These are phyloP conservation scores for Diachasmimorpha longicaudata DNA, from an alignment of 1,140 invertebrate species.

Conservation along the genomic window DNA sequence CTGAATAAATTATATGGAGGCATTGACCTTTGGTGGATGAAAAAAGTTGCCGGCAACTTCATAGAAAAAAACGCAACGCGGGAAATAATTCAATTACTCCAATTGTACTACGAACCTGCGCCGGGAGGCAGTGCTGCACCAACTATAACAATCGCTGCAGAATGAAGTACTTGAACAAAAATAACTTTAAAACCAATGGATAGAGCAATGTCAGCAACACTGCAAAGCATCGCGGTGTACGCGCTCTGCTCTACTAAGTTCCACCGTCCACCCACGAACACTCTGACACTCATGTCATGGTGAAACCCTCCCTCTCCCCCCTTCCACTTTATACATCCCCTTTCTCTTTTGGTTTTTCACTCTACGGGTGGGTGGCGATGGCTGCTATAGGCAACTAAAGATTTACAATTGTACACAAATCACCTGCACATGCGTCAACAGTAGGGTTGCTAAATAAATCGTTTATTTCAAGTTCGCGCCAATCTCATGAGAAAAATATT, in stretches of 20 bases:
- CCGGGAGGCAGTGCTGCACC: slow-evolving; percentile 49
- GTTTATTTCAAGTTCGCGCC: no score
- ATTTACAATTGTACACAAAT: background rate
- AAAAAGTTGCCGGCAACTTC: slow-evolving; percentile 1
- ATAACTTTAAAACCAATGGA: slow-evolving; percentile 33
- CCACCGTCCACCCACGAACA: background rate
- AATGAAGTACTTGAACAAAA: slow-evolving; percentile 33
- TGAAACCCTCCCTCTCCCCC: background rate
- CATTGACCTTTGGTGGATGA: slow-evolving; percentile 15
- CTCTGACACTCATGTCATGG: slow-evolving; percentile 24
- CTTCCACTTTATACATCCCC: background rate
- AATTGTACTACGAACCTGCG: slow-evolving; percentile 43
- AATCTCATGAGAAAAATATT: no score
- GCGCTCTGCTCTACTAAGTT: slow-evolving; percentile 41
- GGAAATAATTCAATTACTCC: background rate
- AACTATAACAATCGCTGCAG: slow-evolving; percentile 34
- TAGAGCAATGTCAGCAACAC: slow-evolving; percentile 35
- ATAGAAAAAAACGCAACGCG: slow-evolving; percentile 17
- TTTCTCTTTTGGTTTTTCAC: background rate
- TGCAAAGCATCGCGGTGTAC: slow-evolving; percentile 50
- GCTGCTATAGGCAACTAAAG: background rate
- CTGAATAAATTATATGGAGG: slow-evolving; percentile 16
- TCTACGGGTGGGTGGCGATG: background rate
- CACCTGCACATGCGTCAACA: background rate
- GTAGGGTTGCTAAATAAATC: no score